A percentile compares a stretch with the other conserved stretches of the same genome.
Conservation (phyloP, 2,113 vertebrate genomes). For the Galemys pyrenaicus region DNA sequence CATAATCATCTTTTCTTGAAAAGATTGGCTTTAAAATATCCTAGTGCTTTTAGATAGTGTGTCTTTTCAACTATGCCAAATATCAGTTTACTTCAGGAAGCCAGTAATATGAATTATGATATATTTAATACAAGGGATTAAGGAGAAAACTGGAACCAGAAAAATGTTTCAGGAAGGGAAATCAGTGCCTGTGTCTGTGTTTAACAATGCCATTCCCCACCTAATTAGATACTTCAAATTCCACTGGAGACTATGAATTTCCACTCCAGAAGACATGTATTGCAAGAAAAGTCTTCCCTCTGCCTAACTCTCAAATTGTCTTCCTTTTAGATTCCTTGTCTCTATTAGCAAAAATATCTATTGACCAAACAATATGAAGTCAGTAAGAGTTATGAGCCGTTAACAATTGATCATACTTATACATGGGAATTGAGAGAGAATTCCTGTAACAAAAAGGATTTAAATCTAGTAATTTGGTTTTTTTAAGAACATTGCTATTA, state of each 20-base stretch:
- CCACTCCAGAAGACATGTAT: background rate
- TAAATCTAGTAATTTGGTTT: background rate
- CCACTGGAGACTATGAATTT: background rate
- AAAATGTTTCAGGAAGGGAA: background rate
- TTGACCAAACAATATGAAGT: background rate
- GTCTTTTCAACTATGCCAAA: slow-evolving; percentile 26
- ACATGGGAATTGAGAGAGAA: background rate
- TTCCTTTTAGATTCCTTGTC: background rate
- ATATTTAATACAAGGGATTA: background rate
- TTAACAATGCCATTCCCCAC: background rate
- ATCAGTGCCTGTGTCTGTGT: background rate
- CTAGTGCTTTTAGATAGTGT: background rate
- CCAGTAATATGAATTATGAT: background rate
- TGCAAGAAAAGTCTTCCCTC: background rate
- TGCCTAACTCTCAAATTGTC: slow-evolving; percentile 24
- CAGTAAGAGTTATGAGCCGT: background rate
- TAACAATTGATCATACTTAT: background rate
- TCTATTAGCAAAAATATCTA: background rate
- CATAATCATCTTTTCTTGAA: slow-evolving; percentile 33
- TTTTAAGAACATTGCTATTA: no score
- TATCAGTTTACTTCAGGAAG: slow-evolving; percentile 45
- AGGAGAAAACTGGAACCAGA: slow-evolving; percentile 7
- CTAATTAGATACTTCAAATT: background rate
- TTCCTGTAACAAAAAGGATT: background rate
- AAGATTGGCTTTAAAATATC: slow-evolving; percentile 50